A percentile compares a stretch with the other conserved stretches of the same genome.
phyloP scores from a whole-genome alignment of 2,888 invertebrate genomes.

The Synergus gifuensis region DNA sequence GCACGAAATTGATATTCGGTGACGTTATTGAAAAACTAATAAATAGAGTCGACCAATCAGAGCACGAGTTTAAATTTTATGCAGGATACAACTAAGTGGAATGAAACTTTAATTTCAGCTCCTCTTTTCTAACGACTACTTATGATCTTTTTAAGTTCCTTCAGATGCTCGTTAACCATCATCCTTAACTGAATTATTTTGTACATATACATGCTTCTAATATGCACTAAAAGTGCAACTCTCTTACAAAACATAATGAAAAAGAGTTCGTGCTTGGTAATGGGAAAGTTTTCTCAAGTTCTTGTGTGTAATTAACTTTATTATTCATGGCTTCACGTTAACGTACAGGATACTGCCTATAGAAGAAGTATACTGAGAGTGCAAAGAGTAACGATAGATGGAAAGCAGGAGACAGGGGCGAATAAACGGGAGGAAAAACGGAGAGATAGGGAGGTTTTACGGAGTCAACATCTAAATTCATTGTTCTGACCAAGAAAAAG shows the following conservation, averaged over 20 bases:
- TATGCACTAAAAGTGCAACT: slow-evolving; percentile 13
- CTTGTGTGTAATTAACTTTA: slow-evolving; percentile 33
- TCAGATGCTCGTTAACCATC: background rate
- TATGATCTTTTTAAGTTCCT: too few species aligned
- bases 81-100: too few species aligned
- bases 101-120: too few species aligned
- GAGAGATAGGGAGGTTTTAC: slow-evolving; percentile 2
- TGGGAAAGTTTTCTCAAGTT: slow-evolving; percentile 33
- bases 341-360: slow-evolving; percentile 7
- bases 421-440: slow-evolving; percentile 1
- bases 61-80: too few species aligned
- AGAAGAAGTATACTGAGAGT: slow-evolving; percentile 18
- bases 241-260: slow-evolving; percentile 25
- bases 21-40: too few species aligned
- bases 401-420: background rate
- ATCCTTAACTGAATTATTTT: slow-evolving; percentile 4
- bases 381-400: slow-evolving; percentile 33
- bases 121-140: too few species aligned
- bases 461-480: slow-evolving; percentile 25
- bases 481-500: slow-evolving; percentile 19
- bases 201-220: background rate
- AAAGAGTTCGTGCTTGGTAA: slow-evolving; percentile 10
- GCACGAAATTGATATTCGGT: too few species aligned
- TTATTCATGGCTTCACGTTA: slow-evolving; percentile 31
- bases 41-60: too few species aligned